Base-by-base conservation (phyloP, 2,888 invertebrate species). In the Bellardia bayeri region DNA sequence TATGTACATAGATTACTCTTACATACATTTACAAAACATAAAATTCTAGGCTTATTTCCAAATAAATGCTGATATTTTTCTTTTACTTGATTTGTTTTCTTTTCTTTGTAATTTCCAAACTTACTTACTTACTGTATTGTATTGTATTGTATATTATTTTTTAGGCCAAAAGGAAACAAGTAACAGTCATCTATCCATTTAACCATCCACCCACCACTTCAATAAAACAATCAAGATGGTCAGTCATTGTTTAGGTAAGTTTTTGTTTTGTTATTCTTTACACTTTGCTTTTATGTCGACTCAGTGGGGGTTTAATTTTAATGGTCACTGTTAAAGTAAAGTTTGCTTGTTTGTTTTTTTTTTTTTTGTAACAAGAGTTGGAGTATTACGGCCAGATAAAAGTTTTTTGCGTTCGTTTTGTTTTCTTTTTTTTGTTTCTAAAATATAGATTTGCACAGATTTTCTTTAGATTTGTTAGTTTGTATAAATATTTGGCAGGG, bases 231-330 rank as follows among this genome's bases (percentile, higher is more conserved):
- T 76, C 58, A 71, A 82, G 75, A 80, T 81, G 80, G 75, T 45
- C 81, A 72, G 56, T 66, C 58, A 76, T 75, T 87, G 80, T 80
- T 83, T 80, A 83, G 86, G 80, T 76, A 87, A 87, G 54, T 78
- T 83, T 76, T 69, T 69, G 23, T 68, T 74, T 30, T 54, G 1
- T 56, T 54, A n/a, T 68, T 61, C 54, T 54, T 37, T 58, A 40
- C 51, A 42, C 16, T 16, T 16, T 2, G 4, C 16, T 16, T 23
- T 33, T 49, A 80, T 33, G 68, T 51, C 16, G 42, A 13, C 66
- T 33, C 81, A 16, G 14, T 42, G 61, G 80, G 63, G 61, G 42
- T 63, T 69, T 80, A 69, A 42, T 85, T 85, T 75, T 75, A 85
- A 80, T 85, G 68, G 74, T 75, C 80, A 85, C 74, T 75, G 54